Base-by-base conservation (phyloP, 2,113 vertebrate genomes). In the Brachirus orientalis region DNA sequence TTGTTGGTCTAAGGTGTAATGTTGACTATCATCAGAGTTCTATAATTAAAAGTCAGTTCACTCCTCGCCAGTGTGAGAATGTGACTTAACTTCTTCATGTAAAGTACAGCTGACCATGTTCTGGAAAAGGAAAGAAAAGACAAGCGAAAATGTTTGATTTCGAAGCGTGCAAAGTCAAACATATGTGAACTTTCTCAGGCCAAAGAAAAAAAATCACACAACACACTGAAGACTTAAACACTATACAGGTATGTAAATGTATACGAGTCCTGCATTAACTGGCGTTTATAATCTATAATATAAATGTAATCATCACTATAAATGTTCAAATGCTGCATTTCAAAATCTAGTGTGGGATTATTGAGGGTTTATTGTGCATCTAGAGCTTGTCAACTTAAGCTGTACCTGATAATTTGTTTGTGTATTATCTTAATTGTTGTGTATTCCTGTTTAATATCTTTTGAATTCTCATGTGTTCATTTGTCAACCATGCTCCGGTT, bases 61-160 rank as follows among this genome's bases (percentile, higher is more conserved):
- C 22, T 52, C 3, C 41, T 17, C 48, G 20, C 37, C 37, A 8
- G 10, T 18, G 40, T 60, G 9, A 14, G 55, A 16, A 37, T 55
- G 22, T 40, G 45, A 71, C 35, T 60, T 58, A 28, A 70, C 18
- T 35, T 17, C 18, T 57, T 52, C 43, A 46, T 36, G 59, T 41
- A 16, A 55, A 13, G 35, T 22, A 52, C 14, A 13, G 16, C 51
- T 59, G n/a, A 6, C 35, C 2, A 3, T 10, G 3, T 17, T 6
- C 18, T 7, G 19, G 8, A 35, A n/a, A n/a, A n/a, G n/a, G n/a
- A n/a, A n/a, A n/a, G 17, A 28, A 40, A 4, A 10, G 14, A 44
- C 2, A n/a, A n/a, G n/a, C n/a, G n/a, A n/a, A n/a, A n/a, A n/a
- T n/a, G n/a, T n/a, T n/a, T n/a, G n/a, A n/a, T n/a, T n/a, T 20